Conservation (phyloP, 1,140 invertebrate species). For the Oscheius sp. region DNA sequence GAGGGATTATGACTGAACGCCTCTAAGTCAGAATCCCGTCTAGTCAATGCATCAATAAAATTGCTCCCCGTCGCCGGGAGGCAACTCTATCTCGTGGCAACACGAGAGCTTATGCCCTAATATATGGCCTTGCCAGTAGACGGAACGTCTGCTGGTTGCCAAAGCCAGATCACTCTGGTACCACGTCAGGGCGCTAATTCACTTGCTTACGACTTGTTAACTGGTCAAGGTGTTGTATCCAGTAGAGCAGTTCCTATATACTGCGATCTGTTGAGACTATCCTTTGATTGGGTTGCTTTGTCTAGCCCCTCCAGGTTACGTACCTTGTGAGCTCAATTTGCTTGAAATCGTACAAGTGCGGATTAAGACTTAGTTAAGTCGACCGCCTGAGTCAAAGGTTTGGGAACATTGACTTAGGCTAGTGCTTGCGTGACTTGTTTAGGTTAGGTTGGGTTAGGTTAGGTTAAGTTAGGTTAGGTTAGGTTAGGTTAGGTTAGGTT, state of each 20-base stretch:
- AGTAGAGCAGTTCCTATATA: constrained; percentile 62
- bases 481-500: too few relatives aligned
- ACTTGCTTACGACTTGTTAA: constrained; percentile 65
- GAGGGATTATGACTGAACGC: constrained; percentile 79
- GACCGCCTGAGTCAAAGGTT: not conserved
- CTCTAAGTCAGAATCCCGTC: constrained; percentile 75
- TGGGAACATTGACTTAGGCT: not conserved
- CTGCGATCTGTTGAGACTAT: constrained; percentile 66
- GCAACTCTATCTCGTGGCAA: constrained; percentile 50
- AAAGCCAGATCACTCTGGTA: constrained; percentile 53
- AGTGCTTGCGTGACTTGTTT: not conserved
- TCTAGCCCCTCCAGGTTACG: constrained; percentile 17
- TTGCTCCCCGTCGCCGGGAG: constrained; percentile 54
- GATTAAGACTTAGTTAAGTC: not conserved
- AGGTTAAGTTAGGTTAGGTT: not conserved
- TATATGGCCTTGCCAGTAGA: constrained; percentile 23
- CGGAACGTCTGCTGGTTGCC: constrained; percentile 9
- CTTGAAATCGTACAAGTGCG: too few relatives aligned
- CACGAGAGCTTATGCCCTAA: constrained; percentile 45
- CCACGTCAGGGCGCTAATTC: constrained; percentile 63
- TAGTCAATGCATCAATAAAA: constrained; percentile 62
- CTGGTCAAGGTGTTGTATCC: constrained; percentile 64
- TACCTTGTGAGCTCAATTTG: not conserved
- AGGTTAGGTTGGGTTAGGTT: not conserved
- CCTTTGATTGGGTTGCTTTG: constrained; percentile 60